Conservation (phyloP, 2,113 vertebrate genomes). For the Eclectus roratus region DNA sequence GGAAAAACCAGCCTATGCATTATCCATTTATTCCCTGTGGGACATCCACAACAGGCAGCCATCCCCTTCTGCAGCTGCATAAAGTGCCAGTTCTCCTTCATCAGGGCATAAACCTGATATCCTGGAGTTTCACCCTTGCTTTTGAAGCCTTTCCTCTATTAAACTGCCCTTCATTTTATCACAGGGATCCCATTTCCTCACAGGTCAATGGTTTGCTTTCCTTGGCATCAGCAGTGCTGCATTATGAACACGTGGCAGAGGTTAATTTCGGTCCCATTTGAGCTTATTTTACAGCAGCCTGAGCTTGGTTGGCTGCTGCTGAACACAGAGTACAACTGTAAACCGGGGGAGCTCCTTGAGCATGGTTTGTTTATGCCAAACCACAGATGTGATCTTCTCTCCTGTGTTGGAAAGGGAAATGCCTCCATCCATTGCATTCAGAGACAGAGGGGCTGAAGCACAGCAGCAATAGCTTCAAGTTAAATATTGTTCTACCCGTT, state of each 20-base stretch:
- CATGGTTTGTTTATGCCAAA: neutral
- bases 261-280: accelerated
- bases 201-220: neutral
- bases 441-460: neutral
- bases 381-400: neutral
- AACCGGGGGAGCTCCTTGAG: neutral
- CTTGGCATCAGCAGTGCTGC: neutral
- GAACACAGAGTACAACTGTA: neutral
- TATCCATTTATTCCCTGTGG: neutral
- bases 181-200: neutral
- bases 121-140: neutral
- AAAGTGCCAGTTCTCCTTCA: neutral
- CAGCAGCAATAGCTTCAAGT: neutral
- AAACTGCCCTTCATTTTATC: neutral
- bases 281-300: neutral
- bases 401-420: neutral
- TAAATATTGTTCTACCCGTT: neutral
- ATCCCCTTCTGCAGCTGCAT: neutral
- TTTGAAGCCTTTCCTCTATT: neutral
- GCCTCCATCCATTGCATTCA: accelerated
- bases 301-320: neutral
- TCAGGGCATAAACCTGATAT: neutral
- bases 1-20: neutral
- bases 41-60: neutral
- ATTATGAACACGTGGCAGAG: neutral